Conservation (phyloP, 2,113 vertebrate species). For the Oceanites oceanicus region DNA sequence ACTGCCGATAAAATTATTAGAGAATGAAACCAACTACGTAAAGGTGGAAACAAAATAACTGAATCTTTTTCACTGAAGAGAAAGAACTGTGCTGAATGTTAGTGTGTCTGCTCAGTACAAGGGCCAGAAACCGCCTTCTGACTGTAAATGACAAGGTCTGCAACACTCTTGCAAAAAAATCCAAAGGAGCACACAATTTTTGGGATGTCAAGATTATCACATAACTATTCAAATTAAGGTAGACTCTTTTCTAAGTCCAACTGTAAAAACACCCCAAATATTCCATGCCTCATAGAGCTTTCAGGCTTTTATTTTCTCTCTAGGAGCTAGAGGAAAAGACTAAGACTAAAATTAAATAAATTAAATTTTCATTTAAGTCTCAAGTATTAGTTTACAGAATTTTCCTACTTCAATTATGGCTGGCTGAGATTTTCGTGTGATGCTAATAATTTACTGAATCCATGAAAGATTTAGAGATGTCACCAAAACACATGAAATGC, state of each 20-base stretch:
- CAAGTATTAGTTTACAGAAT: neutral
- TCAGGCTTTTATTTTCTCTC: neutral
- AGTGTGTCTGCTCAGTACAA: neutral
- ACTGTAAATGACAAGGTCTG: neutral
- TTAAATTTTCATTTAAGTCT: neutral
- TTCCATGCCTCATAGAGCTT: neutral
- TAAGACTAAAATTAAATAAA: neutral
- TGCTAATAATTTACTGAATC: neutral
- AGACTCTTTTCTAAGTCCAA: neutral
- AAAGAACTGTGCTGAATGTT: neutral
- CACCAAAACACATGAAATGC: neutral
- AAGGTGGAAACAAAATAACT: neutral
- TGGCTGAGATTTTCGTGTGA: neutral
- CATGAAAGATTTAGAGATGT: conserved; percentile 18
- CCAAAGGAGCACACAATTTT: neutral
- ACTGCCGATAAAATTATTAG: neutral
- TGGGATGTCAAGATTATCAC: neutral
- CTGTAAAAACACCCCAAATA: neutral
- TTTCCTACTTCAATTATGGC: neutral
- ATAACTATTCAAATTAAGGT: neutral
- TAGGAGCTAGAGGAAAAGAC: neutral
- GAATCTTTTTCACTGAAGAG: neutral
- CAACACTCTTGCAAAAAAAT: neutral
- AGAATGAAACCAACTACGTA: neutral
- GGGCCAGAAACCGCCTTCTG: neutral